These are phyloP conservation scores for Sycophila sp. DNA, from an alignment of 1,140 invertebrate genomes.

Conservation along the genomic window DNA sequence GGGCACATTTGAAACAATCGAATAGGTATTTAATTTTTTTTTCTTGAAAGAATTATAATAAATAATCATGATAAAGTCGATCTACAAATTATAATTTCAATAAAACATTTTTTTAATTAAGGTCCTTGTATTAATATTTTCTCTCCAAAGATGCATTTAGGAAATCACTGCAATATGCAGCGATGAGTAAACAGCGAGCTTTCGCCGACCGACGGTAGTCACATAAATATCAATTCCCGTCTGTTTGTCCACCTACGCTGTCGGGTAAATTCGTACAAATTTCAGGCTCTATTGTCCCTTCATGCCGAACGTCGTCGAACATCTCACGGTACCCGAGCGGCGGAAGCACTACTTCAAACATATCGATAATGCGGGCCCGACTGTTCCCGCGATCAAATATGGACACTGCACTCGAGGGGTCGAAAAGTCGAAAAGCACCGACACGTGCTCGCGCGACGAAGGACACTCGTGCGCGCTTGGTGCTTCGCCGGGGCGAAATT, in stretches of 20 bases:
- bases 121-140: too few relatives aligned
- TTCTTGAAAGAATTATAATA: too few relatives aligned
- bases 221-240: background rate
- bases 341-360: slow-evolving; percentile 50
- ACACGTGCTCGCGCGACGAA: background rate
- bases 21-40: background rate
- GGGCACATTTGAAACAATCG: background rate
- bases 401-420: slow-evolving; percentile 51
- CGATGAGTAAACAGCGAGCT: too few relatives aligned
- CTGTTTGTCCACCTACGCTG: slow-evolving; percentile 21
- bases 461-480: background rate
- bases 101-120: too few relatives aligned
- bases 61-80: too few relatives aligned
- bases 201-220: slow-evolving; percentile 42
- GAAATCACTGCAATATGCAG: too few relatives aligned
- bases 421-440: slow-evolving; percentile 11
- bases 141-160: too few relatives aligned
- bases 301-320: background rate
- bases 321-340: background rate
- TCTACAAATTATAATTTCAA: too few relatives aligned
- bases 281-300: slow-evolving; percentile 26
- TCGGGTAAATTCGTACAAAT: slow-evolving; percentile 22
- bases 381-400: slow-evolving; percentile 52
- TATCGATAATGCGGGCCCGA: slow-evolving; percentile 49
- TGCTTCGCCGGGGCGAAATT: too few relatives aligned